phyloP scores from a whole-genome alignment of 1,140 invertebrate species.

The Drosophila obscura region DNA sequence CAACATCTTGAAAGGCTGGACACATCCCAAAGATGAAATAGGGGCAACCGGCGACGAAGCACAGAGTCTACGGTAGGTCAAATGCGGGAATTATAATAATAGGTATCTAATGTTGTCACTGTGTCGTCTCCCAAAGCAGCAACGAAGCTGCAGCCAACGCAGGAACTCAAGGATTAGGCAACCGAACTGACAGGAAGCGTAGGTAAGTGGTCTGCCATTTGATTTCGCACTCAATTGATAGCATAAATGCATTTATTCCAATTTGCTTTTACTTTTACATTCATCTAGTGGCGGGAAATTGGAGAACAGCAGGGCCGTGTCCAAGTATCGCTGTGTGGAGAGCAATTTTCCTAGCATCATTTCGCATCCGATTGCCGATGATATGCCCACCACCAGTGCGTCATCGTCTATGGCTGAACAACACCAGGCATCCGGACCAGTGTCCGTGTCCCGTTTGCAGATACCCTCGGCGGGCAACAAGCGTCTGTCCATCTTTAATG shows the following conservation, averaged over 20 bases:
- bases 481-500: constrained; percentile 58
- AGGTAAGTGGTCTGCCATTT: no score
- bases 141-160: no score
- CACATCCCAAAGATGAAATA: constrained; percentile 18
- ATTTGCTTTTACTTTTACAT: background rate
- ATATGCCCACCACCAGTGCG: constrained; percentile 13
- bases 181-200: no score
- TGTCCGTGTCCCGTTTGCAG: constrained; percentile 2
- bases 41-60: background rate
- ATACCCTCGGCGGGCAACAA: constrained; percentile 3
- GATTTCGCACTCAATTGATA: no score
- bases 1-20: constrained; percentile 44
- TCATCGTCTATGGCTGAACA: constrained; percentile 16
- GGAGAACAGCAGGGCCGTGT: background rate
- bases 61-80: background rate
- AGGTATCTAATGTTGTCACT: no score
- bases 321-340: constrained; percentile 73
- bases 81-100: no score
- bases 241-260: no score
- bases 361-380: constrained; percentile 58
- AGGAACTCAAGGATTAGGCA: no score
- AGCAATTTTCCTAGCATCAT: constrained; percentile 76
- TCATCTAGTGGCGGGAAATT: background rate
- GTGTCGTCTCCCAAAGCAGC: no score
- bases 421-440: background rate